Conservation (phyloP, 2,113 vertebrate genomes). For the Nothoprocta perdicaria region DNA sequence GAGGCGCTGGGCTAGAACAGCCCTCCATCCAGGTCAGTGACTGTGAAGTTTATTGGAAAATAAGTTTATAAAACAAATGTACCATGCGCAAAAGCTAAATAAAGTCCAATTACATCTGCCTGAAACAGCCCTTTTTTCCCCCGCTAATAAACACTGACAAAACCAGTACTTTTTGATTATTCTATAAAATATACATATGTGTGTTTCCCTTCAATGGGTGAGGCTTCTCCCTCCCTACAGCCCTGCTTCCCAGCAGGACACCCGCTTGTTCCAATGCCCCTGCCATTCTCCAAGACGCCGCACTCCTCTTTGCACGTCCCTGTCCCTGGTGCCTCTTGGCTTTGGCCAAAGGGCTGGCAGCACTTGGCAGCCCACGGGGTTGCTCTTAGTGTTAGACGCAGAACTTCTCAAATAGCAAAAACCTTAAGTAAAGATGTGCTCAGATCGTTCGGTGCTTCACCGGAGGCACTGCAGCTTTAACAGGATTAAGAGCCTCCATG, state of each 20-base stretch:
- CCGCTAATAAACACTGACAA: not conserved
- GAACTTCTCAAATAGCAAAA: not conserved
- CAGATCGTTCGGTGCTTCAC: not conserved
- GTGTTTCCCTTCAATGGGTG: not conserved
- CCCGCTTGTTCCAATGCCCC: not conserved
- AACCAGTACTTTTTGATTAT: not conserved
- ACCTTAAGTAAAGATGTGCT: not conserved
- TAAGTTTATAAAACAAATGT: not conserved
- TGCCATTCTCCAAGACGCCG: not conserved
- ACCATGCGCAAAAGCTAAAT: not conserved
- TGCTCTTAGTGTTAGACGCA: not conserved
- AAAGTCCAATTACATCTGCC: not conserved
- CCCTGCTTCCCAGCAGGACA: not conserved
- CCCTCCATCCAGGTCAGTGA: not conserved
- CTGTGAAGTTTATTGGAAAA: not conserved
- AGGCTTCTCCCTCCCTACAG: not conserved
- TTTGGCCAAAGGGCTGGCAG: not conserved
- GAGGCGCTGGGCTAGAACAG: not conserved
- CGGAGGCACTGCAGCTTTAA: slow-evolving; percentile 23
- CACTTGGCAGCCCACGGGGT: not conserved
- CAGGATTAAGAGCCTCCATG: not conserved
- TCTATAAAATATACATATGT: not conserved
- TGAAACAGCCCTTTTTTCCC: not conserved
- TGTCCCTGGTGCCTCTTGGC: not conserved
- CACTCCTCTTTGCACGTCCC: not conserved